Evolutionary conservation across 2,797 vertebrate species (phyloP).

Genomic region (Potorous gilbertii): DNA sequence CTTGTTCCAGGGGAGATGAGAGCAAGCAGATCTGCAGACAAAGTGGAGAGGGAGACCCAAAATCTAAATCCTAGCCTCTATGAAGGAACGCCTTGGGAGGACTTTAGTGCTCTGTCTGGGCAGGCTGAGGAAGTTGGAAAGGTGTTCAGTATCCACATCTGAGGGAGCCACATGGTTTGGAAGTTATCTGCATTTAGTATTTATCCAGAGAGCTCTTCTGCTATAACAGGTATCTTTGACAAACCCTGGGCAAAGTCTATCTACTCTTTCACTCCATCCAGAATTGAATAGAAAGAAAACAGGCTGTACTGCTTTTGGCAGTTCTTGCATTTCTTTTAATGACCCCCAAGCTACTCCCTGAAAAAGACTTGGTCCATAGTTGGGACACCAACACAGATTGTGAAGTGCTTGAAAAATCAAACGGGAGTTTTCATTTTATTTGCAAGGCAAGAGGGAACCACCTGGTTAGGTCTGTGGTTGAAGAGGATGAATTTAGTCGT

Average conservation of each 20-base stretch:
- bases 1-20: neutral
- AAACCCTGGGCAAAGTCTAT: neutral
- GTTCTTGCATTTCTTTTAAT: neutral
- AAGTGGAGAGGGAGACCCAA: neutral
- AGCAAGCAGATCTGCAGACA: neutral
- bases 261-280: neutral
- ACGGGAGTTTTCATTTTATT: neutral
- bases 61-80: neutral
- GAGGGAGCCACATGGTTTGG: neutral
- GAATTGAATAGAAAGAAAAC: neutral
- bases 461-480: neutral
- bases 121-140: neutral
- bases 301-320: neutral
- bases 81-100: neutral
- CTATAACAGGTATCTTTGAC: neutral
- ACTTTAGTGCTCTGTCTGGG: neutral
- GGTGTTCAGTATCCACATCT: neutral
- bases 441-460: neutral
- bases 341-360: neutral
- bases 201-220: neutral
- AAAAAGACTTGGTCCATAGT: neutral
- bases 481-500: neutral
- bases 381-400: neutral
- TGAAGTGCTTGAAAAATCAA: neutral
- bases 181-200: neutral